Evolutionary conservation across 2,113 vertebrate genomes (phyloP).

Genomic region (Ptyas mucosa): DNA sequence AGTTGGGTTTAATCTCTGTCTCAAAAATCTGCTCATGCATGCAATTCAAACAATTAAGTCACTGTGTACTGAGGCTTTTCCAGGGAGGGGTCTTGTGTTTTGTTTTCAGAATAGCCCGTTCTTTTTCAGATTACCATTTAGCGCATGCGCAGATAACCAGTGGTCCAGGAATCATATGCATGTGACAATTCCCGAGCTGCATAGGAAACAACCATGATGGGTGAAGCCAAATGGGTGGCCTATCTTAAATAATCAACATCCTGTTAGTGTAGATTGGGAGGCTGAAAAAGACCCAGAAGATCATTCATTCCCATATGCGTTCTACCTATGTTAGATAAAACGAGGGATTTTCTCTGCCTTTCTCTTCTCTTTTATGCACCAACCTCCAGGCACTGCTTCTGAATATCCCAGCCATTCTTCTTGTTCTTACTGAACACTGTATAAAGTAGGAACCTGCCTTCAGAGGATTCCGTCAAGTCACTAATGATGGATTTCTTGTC

Average conservation of each 20-base stretch:
- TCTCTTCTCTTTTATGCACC: not conserved
- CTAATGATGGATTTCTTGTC: not conserved
- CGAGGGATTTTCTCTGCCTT: not conserved
- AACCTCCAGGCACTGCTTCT: not conserved
- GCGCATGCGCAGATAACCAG: not conserved
- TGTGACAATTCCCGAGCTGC: not conserved
- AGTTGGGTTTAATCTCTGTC: slow-evolving; percentile 52
- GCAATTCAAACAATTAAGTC: slow-evolving; percentile 18
- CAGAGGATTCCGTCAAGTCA: not conserved
- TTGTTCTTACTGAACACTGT: not conserved
- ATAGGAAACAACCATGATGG: not conserved
- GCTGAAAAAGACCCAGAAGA: not conserved
- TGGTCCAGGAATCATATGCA: not conserved
- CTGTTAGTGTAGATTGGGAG: not conserved
- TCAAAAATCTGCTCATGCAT: slow-evolving; percentile 31
- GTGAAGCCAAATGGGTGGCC: not conserved
- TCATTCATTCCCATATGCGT: too few relatives aligned
- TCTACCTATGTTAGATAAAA: not conserved
- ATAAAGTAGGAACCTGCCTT: not conserved
- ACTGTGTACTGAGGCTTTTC: not conserved
- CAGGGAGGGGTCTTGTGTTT: slow-evolving; percentile 8
- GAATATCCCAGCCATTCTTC: not conserved
- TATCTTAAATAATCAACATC: not conserved
- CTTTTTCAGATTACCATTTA: not conserved
- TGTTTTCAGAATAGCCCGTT: slow-evolving; percentile 18